A percentile compares a stretch with the other conserved stretches of the same genome.
Conservation (phyloP, 2,113 vertebrate species). For the Cranoglanis bouderius region DNA sequence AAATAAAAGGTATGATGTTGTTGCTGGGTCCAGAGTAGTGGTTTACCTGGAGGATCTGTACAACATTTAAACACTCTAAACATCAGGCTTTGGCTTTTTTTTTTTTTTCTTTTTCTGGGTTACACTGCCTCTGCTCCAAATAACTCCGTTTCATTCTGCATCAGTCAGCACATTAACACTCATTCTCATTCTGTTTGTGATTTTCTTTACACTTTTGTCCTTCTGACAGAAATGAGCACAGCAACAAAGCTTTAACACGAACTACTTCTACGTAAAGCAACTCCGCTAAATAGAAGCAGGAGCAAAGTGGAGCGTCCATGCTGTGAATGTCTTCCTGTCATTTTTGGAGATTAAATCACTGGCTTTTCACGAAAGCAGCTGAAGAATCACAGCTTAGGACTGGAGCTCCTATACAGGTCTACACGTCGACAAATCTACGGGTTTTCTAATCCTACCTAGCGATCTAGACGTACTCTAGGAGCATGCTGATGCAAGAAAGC, state of each 20-base stretch:
- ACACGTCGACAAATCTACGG: neutral
- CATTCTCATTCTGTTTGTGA: neutral
- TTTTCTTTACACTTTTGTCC: neutral
- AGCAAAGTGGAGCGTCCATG: conserved; percentile 51
- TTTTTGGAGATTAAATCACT: conserved; percentile 16
- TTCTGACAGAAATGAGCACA: conserved; percentile 53
- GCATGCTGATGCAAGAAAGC: conserved; percentile 26
- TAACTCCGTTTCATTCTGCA: conserved; percentile 19
- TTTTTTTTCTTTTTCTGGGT: conserved; percentile 9
- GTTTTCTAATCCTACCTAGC: neutral
- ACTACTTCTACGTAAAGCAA: conserved; percentile 56
- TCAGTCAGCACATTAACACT: conserved; percentile 5
- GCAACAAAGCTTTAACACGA: conserved; percentile 47
- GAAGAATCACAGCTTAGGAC: conserved; percentile 12
- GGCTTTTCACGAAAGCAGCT: neutral
- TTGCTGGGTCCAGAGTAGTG: conserved; percentile 81
- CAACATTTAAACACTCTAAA: conserved; percentile 69
- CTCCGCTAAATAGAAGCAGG: conserved; percentile 60
- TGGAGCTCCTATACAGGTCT: neutral
- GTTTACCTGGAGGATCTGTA: conserved; percentile 71
- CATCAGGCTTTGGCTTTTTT: conserved; percentile 70
- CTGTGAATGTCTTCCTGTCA: conserved; percentile 36
- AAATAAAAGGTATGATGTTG: conserved; percentile 79
- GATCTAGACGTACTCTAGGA: conserved; percentile 28
- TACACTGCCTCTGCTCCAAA: conserved; percentile 60